Conservation (phyloP, 2,888 invertebrate genomes). For the Eupithecia centaureata region DNA sequence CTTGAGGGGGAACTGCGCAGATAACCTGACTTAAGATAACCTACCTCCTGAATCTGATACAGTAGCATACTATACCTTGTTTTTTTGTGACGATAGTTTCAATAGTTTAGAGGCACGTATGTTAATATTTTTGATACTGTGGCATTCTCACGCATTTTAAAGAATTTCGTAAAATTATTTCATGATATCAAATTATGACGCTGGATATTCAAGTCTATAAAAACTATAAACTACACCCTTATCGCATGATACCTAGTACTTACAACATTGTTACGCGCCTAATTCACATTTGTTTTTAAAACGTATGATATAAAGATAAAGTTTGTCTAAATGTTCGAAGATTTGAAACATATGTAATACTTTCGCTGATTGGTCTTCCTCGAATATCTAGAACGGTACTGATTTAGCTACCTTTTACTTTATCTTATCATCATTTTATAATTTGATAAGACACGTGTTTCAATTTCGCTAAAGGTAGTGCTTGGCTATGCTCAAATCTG, state of each 20-base stretch:
- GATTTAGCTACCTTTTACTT: background rate
- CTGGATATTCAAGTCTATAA: background rate
- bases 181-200: background rate
- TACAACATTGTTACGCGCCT: background rate
- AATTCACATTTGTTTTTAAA: background rate
- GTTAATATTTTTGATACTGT: constrained; percentile 3
- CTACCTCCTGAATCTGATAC: background rate
- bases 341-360: background rate
- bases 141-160: background rate
- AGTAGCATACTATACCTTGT: too few species aligned
- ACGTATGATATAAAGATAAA: too few species aligned
- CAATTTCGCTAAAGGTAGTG: background rate
- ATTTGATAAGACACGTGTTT: background rate
- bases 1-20: background rate
- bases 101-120: background rate
- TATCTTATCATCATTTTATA: constrained; percentile 6
- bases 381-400: background rate
- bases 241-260: background rate
- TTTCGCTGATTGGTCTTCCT: background rate
- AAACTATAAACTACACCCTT: background rate
- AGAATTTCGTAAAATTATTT: background rate
- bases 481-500: background rate
- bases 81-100: background rate
- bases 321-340: background rate
- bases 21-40: background rate